These are phyloP conservation scores for Phthorimaea operculella DNA, from an alignment of 1,140 invertebrate genomes.

Conservation along the genomic window DNA sequence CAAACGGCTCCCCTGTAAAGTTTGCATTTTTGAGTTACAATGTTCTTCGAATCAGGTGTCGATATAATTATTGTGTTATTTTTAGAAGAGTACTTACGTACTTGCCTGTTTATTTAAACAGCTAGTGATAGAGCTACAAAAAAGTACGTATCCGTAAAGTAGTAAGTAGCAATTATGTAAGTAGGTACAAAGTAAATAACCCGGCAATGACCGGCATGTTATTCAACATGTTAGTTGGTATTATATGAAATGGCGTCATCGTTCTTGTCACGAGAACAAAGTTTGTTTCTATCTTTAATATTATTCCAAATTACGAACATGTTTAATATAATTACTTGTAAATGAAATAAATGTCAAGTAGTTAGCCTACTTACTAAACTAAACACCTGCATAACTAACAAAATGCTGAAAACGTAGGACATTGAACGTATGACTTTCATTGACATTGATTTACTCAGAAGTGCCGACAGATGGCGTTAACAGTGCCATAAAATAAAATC, in stretches of 20 bases:
- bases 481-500: constrained; percentile 11
- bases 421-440: not conserved
- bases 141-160: not conserved
- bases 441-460: constrained; percentile 7
- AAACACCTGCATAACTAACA: too few species aligned
- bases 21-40: too few species aligned
- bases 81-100: not conserved
- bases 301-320: too few species aligned
- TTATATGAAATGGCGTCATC: not conserved
- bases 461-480: constrained; percentile 15
- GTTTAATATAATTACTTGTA: too few species aligned
- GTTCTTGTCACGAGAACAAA: not conserved
- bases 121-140: not conserved
- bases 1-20: too few species aligned
- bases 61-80: too few species aligned
- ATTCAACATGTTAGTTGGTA: not conserved
- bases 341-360: too few species aligned
- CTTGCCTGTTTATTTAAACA: not conserved
- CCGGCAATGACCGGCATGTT: not conserved
- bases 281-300: too few species aligned
- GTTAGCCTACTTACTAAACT: too few species aligned
- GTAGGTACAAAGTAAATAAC: not conserved
- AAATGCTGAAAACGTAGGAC: too few species aligned
- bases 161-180: not conserved
- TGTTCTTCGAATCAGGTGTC: too few species aligned